These are phyloP conservation scores for Atlantisia rogersi DNA, from an alignment of 2,113 vertebrate genomes.

Conservation along the genomic window DNA sequence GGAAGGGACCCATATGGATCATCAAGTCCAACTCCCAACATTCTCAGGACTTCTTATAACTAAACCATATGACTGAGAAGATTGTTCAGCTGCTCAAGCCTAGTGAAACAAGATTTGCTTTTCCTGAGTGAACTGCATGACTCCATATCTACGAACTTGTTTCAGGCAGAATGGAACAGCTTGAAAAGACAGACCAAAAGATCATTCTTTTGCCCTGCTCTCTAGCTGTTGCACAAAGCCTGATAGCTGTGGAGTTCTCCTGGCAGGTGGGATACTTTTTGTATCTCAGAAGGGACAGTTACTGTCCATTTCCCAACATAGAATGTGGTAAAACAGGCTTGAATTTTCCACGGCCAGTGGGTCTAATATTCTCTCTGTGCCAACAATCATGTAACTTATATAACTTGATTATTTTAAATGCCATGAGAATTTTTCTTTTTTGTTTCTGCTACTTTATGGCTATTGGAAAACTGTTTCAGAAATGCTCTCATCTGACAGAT, in stretches of 20 bases:
- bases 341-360: not conserved
- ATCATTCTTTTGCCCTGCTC: not conserved
- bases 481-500: not conserved
- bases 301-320: not conserved
- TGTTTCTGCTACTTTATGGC: not conserved
- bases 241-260: not conserved
- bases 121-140: not conserved
- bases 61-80: not conserved
- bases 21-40: not conserved
- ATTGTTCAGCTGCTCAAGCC: accelerated
- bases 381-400: not conserved
- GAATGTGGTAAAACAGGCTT: not conserved
- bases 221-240: accelerated
- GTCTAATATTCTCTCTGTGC: not conserved
- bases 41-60: accelerated
- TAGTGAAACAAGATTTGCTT: not conserved
- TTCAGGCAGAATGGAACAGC: not conserved
- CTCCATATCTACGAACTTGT: not conserved
- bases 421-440: not conserved
- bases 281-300: not conserved
- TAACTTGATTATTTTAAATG: not conserved
- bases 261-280: not conserved
- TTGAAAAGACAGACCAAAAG: not conserved
- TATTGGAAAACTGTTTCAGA: not conserved
- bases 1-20: not conserved